phyloP scores from a whole-genome alignment of 2,113 vertebrate genomes.

The Apodemus sylvaticus region DNA sequence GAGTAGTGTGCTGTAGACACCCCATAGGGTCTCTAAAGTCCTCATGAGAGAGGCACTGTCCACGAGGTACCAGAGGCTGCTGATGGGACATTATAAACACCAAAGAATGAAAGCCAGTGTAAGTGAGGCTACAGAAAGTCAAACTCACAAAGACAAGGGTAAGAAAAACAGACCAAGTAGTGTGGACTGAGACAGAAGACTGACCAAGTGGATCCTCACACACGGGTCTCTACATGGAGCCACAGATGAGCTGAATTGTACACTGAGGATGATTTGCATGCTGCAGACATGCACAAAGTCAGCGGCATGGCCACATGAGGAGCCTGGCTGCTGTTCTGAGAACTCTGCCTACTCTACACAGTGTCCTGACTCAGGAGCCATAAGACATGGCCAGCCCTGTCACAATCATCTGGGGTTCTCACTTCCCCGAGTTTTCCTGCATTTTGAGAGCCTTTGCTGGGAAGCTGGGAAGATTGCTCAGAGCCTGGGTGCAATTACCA shows the following conservation, averaged over 20 bases:
- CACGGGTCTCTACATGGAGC: conserved; percentile 54
- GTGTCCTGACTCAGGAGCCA: not conserved
- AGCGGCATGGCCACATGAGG: conserved; percentile 41
- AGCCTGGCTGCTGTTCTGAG: not conserved
- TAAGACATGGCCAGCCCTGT: not conserved
- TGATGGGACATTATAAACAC: not conserved
- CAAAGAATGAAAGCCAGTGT: not conserved
- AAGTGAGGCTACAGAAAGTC: conserved; percentile 3
- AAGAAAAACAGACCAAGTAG: conserved; percentile 46
- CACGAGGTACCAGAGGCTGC: not conserved
- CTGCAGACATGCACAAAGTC: conserved; percentile 16
- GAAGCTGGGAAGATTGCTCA: conserved; percentile 28
- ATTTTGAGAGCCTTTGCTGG: conserved; percentile 44
- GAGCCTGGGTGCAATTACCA: conserved; percentile 52
- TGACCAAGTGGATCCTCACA: conserved; percentile 51
- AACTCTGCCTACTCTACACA: not conserved
- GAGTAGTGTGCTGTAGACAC: not conserved
- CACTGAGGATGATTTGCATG: not conserved
- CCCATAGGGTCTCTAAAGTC: not conserved
- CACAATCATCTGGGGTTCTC: not conserved
- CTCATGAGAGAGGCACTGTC: not conserved
- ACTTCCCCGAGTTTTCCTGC: not conserved
- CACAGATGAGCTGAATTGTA: conserved; percentile 74
- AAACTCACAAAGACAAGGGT: not conserved
- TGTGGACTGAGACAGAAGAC: not conserved